Evolutionary conservation across 1,140 invertebrate genomes (phyloP), one percentile per base, ranked within the genome.

Genomic region (Drosophila mojavensis): DNA sequence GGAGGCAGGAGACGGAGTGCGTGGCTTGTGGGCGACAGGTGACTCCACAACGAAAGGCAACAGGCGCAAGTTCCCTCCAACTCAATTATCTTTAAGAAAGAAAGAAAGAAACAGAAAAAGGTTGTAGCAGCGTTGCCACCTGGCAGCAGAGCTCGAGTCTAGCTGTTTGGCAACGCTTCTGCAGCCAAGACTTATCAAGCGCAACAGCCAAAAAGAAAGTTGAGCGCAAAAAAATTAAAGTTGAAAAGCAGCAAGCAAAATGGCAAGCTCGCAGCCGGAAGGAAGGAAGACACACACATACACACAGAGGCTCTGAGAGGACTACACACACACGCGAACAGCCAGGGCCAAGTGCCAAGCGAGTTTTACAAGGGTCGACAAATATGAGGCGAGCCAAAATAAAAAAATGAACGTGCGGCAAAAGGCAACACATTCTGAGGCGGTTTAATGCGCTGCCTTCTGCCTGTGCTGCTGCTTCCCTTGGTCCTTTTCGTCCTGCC

Each of bases 281-380:
- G 88, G 88, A 88, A 84, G 83, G 77, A 91, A 91, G 63, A 66
- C 63, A 75, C 79, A 78, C 69, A 86, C 68, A 67, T 17, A 69
- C 48, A 64, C n/a, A 59, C 13, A 61, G 6, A 45, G 20, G 33
- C 24, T 67, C 9, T 2, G 43, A 45, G 43, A 15, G 20, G 10
- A 24, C 10, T 11, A n/a, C 48, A 48, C 39, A 61, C 47, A 24
- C 5, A 67, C 10, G 65, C 55, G 61, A 20, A 54, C 24, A 62
- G 13, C 66, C 33, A 60, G 11, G 20, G 17, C 28, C 36, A 79
- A 83, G 84, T 88, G 83, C 72, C 83, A 89, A 89, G 79, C 79
- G 84, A 79, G 71, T 71, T 83, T 86, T 88, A 86, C 83, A 86
- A 86, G 83, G 83, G 83, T 88, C 83, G 83, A 86, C 83, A 86